Conservation (phyloP, 2,113 vertebrate genomes). For the Cynopterus brachyotis region DNA sequence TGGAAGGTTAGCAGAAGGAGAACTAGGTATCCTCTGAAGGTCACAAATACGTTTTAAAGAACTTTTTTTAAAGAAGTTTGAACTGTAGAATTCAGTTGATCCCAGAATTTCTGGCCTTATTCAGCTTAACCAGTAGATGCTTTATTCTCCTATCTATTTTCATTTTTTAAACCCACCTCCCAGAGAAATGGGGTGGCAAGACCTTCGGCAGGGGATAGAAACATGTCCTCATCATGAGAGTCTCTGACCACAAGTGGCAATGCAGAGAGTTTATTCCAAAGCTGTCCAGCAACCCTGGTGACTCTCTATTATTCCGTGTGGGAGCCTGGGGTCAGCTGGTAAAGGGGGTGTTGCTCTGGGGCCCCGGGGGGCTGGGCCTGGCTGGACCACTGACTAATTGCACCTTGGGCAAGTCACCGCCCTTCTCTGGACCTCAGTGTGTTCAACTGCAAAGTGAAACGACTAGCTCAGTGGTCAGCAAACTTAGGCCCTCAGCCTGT, state of each 20-base stretch:
- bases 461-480: not conserved
- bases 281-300: not conserved
- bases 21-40: not conserved
- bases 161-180: not conserved
- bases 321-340: rapidly evolving
- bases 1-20: not conserved
- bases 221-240: not conserved
- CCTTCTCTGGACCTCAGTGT: not conserved
- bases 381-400: not conserved
- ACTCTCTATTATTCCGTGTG: not conserved
- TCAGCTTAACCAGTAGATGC: not conserved
- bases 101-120: not conserved
- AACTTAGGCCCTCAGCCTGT: not conserved
- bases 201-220: not conserved
- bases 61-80: not conserved
- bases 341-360: no score
- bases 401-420: not conserved
- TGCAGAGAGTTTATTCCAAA: not conserved
- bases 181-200: not conserved
- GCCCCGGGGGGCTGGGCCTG: not conserved
- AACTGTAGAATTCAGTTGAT: not conserved
- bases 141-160: not conserved
- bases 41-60: not conserved
- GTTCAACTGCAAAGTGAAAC: not conserved
- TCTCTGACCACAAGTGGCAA: not conserved